phyloP scores from a whole-genome alignment of 2,113 vertebrate species.

The Syrrhaptes paradoxus region DNA sequence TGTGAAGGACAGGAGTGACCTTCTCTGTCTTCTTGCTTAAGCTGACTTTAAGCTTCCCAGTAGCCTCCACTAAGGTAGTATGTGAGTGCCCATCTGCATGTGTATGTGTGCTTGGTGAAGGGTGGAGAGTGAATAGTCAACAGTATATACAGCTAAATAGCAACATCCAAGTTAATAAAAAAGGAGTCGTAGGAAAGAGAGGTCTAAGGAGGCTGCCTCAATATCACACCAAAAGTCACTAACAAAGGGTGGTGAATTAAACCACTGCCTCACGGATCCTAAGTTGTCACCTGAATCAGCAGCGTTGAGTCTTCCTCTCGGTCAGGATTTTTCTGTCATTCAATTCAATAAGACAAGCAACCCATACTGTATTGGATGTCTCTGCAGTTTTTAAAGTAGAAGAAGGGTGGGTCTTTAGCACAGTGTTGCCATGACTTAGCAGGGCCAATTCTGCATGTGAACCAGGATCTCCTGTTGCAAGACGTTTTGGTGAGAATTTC shows the following conservation, averaged over 20 bases:
- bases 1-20: background rate
- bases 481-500: background rate
- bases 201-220: background rate
- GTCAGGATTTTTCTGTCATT: background rate
- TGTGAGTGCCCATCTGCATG: background rate
- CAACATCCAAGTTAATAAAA: background rate
- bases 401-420: background rate
- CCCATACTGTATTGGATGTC: background rate
- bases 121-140: fast-evolving
- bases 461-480: background rate
- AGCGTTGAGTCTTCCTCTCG: background rate
- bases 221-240: background rate
- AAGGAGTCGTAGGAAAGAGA: background rate
- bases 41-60: background rate
- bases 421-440: background rate
- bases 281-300: background rate
- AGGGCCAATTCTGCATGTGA: background rate
- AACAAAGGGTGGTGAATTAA: background rate
- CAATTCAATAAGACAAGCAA: background rate
- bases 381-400: background rate
- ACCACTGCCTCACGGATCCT: background rate
- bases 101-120: background rate
- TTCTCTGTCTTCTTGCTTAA: background rate
- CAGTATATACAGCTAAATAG: background rate
- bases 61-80: background rate